Base-by-base conservation (phyloP, 2,113 vertebrate genomes). In the Hypomesus transpacificus region DNA sequence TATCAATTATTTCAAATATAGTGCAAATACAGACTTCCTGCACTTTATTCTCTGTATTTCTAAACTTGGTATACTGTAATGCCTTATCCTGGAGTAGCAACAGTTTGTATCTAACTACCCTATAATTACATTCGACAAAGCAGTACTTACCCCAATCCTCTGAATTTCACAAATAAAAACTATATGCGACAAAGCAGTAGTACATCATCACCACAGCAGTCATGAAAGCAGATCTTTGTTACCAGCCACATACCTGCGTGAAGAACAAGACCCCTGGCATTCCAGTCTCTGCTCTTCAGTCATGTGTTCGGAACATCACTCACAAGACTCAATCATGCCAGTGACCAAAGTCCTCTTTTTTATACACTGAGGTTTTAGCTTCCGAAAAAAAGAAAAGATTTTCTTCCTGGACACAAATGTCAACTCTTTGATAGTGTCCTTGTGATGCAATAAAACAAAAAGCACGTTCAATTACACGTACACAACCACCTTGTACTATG, bases 331-430 rank as follows among this genome's bases (percentile, higher is more conserved):
- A 53, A 74, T 73, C 77, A 22, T 82, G 79, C 79, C 17, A 20
- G 28, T 3, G 89, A 51, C 46, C 89, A 92, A 91, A 90, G 90
- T 91, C 89, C 89, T 63, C 26, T 66, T 18, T 78, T 71, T 1
- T 60, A 50, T 76, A 84, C 77, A 85, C 84, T 85, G 88, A 88
- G 87, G 89, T 84, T 66, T 21, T 50, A 13, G 20, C 39, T 68
- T 75, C 81, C 76, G 77, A 77, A 70, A 20, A 59, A 61, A 54
- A 18, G n/a, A 56, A 39, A 56, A 80, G 7, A 71, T 39, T 24
- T 68, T 24, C 13, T 0, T 54, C 34, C n/a, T 9, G 69, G 53
- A 73, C 11, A 66, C 66, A 51, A 54, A 73, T 78, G 70, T 2
- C 60, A 60, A 53, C 61, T 14, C 14, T 57, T 2, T 52, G 20